These are phyloP conservation scores for Hapalemur alaotrensis DNA, from an alignment of 2,797 vertebrate genomes.

Conservation along the genomic window DNA sequence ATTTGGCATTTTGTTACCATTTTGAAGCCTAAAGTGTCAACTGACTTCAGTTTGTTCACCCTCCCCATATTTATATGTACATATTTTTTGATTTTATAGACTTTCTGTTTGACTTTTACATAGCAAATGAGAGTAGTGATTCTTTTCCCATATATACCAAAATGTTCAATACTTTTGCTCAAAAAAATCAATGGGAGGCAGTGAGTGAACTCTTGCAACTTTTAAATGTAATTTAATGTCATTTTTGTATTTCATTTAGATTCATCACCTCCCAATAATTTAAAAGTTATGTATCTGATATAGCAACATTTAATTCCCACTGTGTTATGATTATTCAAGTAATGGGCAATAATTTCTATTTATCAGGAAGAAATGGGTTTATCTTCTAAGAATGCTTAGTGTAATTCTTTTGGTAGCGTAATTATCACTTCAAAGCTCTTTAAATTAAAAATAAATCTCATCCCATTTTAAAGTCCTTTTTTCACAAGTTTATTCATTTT, in stretches of 20 bases:
- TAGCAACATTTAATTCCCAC: background rate
- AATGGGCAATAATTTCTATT: background rate
- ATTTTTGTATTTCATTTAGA: slow-evolving; percentile 11
- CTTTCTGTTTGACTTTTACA: background rate
- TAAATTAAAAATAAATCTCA: slow-evolving; percentile 27
- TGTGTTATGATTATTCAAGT: slow-evolving; percentile 8
- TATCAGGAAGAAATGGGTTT: slow-evolving; percentile 12
- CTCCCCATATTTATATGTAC: background rate
- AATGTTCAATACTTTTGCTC: background rate
- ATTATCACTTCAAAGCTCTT: background rate
- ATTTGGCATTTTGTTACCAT: background rate
- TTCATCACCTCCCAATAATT: background rate
- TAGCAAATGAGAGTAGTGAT: background rate
- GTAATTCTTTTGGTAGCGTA: background rate
- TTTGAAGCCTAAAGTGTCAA: background rate
- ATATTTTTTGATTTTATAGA: background rate
- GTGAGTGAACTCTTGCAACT: background rate
- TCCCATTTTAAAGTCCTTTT: background rate
- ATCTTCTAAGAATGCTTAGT: background rate
- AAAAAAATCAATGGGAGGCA: slow-evolving; percentile 22
- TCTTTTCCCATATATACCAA: background rate
- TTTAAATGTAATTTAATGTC: background rate
- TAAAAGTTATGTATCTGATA: slow-evolving; percentile 10
- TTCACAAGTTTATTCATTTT: background rate
- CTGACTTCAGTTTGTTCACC: background rate